Evolutionary conservation across 2,797 vertebrate genomes (phyloP).

Genomic region (Varecia variegata): DNA sequence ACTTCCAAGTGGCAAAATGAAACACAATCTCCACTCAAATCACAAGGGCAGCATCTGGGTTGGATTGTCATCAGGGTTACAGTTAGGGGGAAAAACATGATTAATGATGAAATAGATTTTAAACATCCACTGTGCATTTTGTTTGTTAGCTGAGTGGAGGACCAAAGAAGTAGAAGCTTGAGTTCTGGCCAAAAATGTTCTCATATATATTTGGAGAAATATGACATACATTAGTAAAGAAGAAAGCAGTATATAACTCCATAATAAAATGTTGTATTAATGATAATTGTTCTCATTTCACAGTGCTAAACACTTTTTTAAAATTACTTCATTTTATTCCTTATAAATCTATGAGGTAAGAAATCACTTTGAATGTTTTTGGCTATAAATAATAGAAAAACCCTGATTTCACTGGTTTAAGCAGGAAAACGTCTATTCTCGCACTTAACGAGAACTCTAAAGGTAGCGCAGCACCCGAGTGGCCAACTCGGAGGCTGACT

Average conservation of each 20-base stretch:
- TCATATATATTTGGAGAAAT: not conserved
- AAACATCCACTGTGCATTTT: not conserved
- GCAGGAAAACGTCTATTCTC: not conserved
- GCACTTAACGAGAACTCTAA: not conserved
- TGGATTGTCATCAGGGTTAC: not conserved
- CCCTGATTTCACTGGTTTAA: not conserved
- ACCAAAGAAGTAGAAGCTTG: not conserved
- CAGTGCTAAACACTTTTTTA: not conserved
- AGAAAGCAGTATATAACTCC: not conserved
- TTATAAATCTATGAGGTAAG: not conserved
- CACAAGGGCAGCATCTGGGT: not conserved
- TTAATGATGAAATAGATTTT: not conserved
- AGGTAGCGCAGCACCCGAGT: not conserved
- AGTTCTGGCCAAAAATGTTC: not conserved
- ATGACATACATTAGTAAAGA: not conserved
- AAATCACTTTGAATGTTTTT: not conserved
- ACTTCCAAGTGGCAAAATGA: not conserved
- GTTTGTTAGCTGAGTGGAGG: not conserved
- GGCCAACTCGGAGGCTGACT: not conserved
- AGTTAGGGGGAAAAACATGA: not conserved
- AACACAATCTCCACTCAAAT: not conserved
- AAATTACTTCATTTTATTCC: not conserved
- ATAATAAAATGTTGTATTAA: not conserved
- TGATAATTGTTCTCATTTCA: not conserved
- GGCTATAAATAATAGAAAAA: not conserved